Base-by-base conservation (phyloP, 1,140 invertebrate genomes). In the Sycophila sp. region DNA sequence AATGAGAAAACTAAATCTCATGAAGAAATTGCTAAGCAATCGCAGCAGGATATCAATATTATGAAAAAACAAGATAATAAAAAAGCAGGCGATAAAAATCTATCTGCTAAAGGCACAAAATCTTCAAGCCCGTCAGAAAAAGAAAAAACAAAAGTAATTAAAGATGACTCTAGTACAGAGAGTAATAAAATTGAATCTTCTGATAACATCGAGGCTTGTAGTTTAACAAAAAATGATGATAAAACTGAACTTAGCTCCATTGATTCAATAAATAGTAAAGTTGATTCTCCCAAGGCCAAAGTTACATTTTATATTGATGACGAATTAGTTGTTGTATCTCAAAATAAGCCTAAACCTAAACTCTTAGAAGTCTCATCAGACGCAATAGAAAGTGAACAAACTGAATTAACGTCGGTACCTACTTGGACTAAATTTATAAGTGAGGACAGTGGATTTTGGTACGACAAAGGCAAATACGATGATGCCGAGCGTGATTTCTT, bases 401-500 rank as follows among this genome's bases (percentile, higher is more conserved):
- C 55, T 32, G n/a, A n/a, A n/a, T 19, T 53, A 34, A 6, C 42
- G 42, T 8, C 17, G 2, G 6, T 22, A 22, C 24, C 49, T 10
- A 60, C 63, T 17, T 77, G 71, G 75, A 73, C 72, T 1, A 68
- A 72, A 22, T 80, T 76, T 40, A 73, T 84, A 1, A 75, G 80
- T 0, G 78, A 83, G 2, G 90, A 92, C 70, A 75, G 80, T 71
- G 83, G 87, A 11, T 90, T 91, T 78, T 92, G 91, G 90, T 74
- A 82, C 0, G 86, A 89, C 15, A 91, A 90, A 78, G 80, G 83
- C 73, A 63, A 85, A 10, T 92, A 91, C 74, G 87, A 91, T 73
- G 88, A 90, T 67, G 90, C 90, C 5, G 91, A 91, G 80, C 87
- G 88, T 71, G 78, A 87, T 51, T 76, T 81, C 28, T 79, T 91